A percentile compares a stretch with the other conserved stretches of the same genome.
Evolutionary conservation across 2,888 invertebrate species (phyloP).

Genomic region (Drosophila niveifrons): DNA sequence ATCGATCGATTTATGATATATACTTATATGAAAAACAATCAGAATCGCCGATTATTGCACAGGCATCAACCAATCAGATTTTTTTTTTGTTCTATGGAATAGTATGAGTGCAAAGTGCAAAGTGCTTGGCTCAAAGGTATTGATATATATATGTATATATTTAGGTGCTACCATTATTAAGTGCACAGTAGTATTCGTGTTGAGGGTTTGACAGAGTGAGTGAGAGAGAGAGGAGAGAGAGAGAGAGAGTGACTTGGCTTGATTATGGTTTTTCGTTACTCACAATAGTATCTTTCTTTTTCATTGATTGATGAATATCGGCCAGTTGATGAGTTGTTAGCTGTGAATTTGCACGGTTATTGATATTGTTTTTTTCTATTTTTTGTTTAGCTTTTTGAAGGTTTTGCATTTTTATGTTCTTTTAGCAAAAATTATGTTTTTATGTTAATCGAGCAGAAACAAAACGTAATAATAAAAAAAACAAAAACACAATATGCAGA

Average conservation of each 20-base stretch:
- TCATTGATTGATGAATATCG: constrained; percentile 86
- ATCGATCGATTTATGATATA: constrained; percentile 5
- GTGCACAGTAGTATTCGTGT: constrained; percentile 38
- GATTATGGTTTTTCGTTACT: constrained; percentile 83
- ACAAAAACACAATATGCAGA: constrained; percentile 57
- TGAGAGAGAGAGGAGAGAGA: too few species aligned
- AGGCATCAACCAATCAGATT: constrained; percentile 38
- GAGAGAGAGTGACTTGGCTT: constrained; percentile 48
- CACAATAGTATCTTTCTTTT: constrained; percentile 88
- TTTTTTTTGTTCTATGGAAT: neutral
- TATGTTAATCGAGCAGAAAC: constrained; percentile 39
- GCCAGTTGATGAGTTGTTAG: constrained; percentile 86
- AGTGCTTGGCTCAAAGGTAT: constrained; percentile 34
- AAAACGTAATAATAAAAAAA: too few species aligned
- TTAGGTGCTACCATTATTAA: constrained; percentile 31
- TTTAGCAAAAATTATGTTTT: constrained; percentile 1
- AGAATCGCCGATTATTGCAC: constrained; percentile 27
- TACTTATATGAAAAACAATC: constrained; percentile 28
- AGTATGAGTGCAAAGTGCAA: constrained; percentile 49
- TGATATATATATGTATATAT: too few species aligned
- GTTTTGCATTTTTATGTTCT: constrained; percentile 35
- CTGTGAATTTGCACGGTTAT: constrained; percentile 86
- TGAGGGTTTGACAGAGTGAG: constrained; percentile 1
- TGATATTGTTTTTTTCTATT: constrained; percentile 56
- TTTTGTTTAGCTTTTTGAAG: constrained; percentile 34